Evolutionary conservation across 1,140 invertebrate genomes (phyloP).

Genomic region (Adelges cooleyi): DNA sequence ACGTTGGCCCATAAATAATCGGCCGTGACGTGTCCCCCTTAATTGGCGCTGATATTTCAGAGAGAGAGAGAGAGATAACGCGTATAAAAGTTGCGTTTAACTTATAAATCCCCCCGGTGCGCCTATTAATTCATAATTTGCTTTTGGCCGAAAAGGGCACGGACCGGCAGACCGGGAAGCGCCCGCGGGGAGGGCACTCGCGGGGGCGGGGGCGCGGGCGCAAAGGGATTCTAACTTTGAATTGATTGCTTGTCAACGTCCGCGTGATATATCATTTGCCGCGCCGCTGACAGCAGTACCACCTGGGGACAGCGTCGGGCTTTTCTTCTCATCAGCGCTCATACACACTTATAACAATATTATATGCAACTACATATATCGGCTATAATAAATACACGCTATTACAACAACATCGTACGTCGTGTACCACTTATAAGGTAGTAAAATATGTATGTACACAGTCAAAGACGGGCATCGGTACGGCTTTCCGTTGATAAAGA

Average conservation of each 20-base stretch:
- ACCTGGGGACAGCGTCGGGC: neutral
- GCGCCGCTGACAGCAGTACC: conserved; percentile 4
- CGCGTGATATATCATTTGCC: conserved; percentile 13
- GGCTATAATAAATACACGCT: too few relatives aligned
- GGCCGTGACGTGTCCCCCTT: neutral
- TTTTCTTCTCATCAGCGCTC: too few relatives aligned
- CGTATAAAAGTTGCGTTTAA: conserved; percentile 6
- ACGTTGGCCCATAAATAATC: conserved; percentile 22
- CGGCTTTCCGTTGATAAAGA: too few relatives aligned
- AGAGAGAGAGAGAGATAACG: neutral
- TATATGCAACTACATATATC: too few relatives aligned
- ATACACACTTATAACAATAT: too few relatives aligned
- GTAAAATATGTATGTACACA: too few relatives aligned
- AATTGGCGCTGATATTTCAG: conserved; percentile 24
- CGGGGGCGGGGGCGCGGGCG: neutral
- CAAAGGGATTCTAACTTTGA: conserved; percentile 3
- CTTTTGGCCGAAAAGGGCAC: neutral
- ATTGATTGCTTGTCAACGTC: conserved; percentile 16
- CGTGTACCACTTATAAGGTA: too few relatives aligned
- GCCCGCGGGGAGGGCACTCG: neutral
- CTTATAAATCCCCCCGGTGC: neutral
- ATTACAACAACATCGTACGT: too few relatives aligned
- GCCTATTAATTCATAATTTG: conserved; percentile 14
- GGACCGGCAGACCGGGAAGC: neutral
- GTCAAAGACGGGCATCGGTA: too few relatives aligned